A percentile compares a stretch with the other conserved stretches of the same genome.
These are phyloP conservation scores for Pseudomyrmex cubaensis DNA, from an alignment of 1,140 invertebrate genomes.

Conservation along the genomic window DNA sequence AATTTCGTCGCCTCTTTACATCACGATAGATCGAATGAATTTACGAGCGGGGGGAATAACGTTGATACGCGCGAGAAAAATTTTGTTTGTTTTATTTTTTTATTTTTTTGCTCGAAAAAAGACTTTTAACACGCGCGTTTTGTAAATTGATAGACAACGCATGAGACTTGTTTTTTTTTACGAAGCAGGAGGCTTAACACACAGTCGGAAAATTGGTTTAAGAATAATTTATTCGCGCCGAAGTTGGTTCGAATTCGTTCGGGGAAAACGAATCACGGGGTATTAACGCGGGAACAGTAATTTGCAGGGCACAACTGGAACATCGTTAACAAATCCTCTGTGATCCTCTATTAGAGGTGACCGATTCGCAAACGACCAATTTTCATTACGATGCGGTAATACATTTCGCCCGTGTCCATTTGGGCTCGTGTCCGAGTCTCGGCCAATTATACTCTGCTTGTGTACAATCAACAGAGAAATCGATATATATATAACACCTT, in stretches of 20 bases:
- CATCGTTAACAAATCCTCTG: conserved; percentile 41
- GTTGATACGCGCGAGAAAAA: no score
- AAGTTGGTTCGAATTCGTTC: not conserved
- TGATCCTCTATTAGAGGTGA: conserved; percentile 40
- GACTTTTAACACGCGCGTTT: no score
- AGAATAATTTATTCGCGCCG: conserved; percentile 1
- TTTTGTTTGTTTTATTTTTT: no score
- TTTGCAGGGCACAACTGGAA: conserved; percentile 30
- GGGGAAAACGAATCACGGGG: conserved; percentile 2
- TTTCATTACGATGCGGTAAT: conserved; percentile 56
- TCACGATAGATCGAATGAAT: not conserved
- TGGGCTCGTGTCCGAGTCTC: conserved; percentile 37
- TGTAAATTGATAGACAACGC: no score
- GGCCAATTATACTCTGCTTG: conserved; percentile 53
- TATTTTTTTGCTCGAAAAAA: no score
- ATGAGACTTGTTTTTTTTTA: no score
- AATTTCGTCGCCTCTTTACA: conserved; percentile 4
- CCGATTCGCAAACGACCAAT: conserved; percentile 40
- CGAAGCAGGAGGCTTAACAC: not conserved
- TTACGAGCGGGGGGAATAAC: not conserved
- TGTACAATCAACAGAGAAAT: conserved; percentile 59
- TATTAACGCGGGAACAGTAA: conserved; percentile 26
- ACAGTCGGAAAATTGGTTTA: not conserved
- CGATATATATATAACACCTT: conserved; percentile 40
- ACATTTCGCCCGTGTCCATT: conserved; percentile 50